These are phyloP conservation scores for Luperina testacea DNA, from an alignment of 2,888 invertebrate species.

Conservation along the genomic window DNA sequence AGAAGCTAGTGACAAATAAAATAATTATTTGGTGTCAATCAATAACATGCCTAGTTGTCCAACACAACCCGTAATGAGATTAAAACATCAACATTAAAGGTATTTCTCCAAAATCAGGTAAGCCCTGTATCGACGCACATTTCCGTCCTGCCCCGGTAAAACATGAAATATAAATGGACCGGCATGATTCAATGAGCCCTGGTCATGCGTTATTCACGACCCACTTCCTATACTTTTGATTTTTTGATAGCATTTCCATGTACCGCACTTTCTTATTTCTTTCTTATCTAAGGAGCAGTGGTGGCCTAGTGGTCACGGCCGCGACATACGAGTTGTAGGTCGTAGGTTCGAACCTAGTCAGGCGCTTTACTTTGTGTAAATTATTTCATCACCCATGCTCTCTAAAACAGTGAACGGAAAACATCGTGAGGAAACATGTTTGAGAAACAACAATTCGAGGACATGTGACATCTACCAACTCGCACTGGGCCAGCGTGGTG, in stretches of 20 bases:
- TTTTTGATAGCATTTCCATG: slow-evolving; percentile 76
- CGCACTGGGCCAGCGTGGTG: too few relatives aligned
- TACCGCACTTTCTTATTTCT: slow-evolving; percentile 64
- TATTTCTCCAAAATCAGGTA: background rate
- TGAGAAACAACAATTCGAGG: too few relatives aligned
- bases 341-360: too few relatives aligned
- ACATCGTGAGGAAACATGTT: too few relatives aligned
- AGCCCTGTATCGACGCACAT: slow-evolving; percentile 14
- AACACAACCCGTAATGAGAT: background rate
- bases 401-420: too few relatives aligned
- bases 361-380: too few relatives aligned
- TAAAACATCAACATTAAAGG: background rate
- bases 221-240: slow-evolving; percentile 67
- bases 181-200: slow-evolving; percentile 49
- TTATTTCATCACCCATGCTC: too few relatives aligned
- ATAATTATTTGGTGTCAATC: too few relatives aligned
- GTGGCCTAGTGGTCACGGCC: too few relatives aligned
- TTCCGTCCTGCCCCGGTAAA: slow-evolving; percentile 10
- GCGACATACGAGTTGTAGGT: too few relatives aligned
- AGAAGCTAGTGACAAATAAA: too few relatives aligned
- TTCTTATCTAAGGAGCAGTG: background rate
- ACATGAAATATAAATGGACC: slow-evolving; percentile 62
- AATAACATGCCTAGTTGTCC: background rate
- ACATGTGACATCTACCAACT: too few relatives aligned
- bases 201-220: slow-evolving; percentile 72